These are phyloP conservation scores for Ceratina calcarata DNA, from an alignment of 1,140 invertebrate genomes.

Conservation along the genomic window DNA sequence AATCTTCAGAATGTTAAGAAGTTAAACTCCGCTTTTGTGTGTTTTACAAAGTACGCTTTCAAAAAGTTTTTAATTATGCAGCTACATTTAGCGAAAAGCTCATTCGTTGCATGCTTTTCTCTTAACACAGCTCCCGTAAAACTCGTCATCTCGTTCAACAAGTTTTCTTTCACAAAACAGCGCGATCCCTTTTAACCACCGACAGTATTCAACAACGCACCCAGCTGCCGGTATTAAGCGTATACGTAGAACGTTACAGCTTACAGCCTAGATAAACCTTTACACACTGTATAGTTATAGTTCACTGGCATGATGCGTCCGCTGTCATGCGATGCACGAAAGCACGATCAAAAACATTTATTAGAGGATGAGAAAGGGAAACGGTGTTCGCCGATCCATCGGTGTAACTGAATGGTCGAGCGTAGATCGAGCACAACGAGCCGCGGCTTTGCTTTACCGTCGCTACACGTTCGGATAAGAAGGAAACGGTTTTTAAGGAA, in stretches of 20 bases:
- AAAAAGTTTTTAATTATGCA: no score
- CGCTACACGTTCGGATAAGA: conserved; percentile 15
- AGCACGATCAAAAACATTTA: conserved; percentile 33
- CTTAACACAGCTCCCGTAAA: not conserved
- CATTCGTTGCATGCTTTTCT: not conserved
- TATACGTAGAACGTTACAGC: conserved; percentile 3
- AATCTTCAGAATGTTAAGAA: no score
- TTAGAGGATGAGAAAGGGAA: conserved; percentile 30
- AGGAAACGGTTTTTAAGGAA: not conserved
- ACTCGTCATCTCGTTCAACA: conserved; percentile 1
- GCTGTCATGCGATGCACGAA: not conserved
- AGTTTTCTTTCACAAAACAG: conserved; percentile 5
- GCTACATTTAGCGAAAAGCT: not conserved
- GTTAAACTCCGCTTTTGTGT: no score
- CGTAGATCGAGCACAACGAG: not conserved
- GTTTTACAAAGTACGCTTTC: no score
- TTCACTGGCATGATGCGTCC: conserved; percentile 19
- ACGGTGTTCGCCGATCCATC: conserved; percentile 11
- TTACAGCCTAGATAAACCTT: conserved; percentile 26
- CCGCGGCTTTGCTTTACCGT: no score
- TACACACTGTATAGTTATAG: conserved; percentile 4
- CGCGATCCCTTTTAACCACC: not conserved
- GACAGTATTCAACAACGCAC: not conserved
- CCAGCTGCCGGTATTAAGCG: conserved; percentile 18
- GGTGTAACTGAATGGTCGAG: not conserved